Evolutionary conservation across 2,113 vertebrate species (phyloP).

Genomic region (Mionectes macconnelli): DNA sequence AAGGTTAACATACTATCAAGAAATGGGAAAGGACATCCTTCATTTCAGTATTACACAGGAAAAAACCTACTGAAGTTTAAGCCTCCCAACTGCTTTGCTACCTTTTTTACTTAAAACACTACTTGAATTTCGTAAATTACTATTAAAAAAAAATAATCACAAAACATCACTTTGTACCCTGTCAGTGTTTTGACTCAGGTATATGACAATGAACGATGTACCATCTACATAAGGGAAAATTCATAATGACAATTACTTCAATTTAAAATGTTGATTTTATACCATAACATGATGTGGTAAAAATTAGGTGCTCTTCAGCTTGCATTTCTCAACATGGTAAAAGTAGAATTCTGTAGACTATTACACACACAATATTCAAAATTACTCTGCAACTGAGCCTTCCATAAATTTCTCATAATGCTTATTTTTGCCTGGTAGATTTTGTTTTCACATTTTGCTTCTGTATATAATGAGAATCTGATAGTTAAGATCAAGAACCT

Average conservation of each 20-base stretch:
- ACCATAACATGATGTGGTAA: not conserved
- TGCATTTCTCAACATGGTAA: not conserved
- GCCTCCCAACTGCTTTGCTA: not conserved
- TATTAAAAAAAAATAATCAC: too few species aligned
- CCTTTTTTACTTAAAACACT: not conserved
- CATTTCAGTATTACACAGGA: not conserved
- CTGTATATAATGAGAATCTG: not conserved
- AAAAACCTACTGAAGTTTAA: not conserved
- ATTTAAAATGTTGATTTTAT: not conserved
- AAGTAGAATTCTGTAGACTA: not conserved
- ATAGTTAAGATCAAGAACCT: not conserved
- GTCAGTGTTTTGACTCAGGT: not conserved
- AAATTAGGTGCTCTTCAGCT: not conserved
- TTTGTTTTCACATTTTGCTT: not conserved
- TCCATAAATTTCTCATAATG: not conserved
- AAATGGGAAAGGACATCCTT: not conserved
- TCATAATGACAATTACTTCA: not conserved
- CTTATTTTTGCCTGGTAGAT: not conserved
- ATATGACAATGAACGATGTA: not conserved
- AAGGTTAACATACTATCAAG: not conserved
- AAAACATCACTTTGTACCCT: not conserved
- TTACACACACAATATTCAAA: not conserved
- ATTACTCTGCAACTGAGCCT: not conserved
- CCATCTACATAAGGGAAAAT: not conserved
- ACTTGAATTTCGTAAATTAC: not conserved